Evolutionary conservation across 1,140 invertebrate species (phyloP).

Genomic region (Drosophila funebris): DNA sequence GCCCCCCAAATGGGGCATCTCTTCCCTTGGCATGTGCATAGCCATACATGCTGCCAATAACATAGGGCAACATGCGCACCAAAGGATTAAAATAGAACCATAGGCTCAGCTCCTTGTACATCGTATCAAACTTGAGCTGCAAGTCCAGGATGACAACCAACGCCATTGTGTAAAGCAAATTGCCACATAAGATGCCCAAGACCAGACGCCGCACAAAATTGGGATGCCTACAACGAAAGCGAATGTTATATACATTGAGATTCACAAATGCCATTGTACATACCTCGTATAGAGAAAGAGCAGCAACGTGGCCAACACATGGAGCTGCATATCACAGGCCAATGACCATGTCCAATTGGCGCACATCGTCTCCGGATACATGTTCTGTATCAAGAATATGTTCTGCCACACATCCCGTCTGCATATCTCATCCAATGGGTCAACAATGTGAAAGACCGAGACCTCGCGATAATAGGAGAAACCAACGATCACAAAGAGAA

Average conservation of each 20-base stretch:
- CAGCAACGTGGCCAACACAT: conserved; percentile 84
- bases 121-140: conserved; percentile 1
- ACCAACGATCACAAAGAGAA: conserved; percentile 16
- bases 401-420: conserved; percentile 86
- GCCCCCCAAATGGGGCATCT: conserved; percentile 2
- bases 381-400: conserved; percentile 86
- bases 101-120: neutral
- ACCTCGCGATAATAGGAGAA: conserved; percentile 40
- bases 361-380: conserved; percentile 86
- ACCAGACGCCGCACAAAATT: neutral
- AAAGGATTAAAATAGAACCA: neutral
- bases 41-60: conserved; percentile 20
- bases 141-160: conserved; percentile 3
- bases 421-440: conserved; percentile 84
- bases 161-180: neutral
- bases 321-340: conserved; percentile 91
- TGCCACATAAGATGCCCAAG: neutral
- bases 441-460: conserved; percentile 83
- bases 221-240: conserved; percentile 13
- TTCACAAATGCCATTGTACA: neutral
- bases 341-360: conserved; percentile 93
- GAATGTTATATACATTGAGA: neutral
- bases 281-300: conserved; percentile 85
- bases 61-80: neutral
- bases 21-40: neutral